Evolutionary conservation across 2,888 invertebrate genomes (phyloP), one percentile per base, ranked within the genome.

Genomic region (Zaprionus lineosus): DNA sequence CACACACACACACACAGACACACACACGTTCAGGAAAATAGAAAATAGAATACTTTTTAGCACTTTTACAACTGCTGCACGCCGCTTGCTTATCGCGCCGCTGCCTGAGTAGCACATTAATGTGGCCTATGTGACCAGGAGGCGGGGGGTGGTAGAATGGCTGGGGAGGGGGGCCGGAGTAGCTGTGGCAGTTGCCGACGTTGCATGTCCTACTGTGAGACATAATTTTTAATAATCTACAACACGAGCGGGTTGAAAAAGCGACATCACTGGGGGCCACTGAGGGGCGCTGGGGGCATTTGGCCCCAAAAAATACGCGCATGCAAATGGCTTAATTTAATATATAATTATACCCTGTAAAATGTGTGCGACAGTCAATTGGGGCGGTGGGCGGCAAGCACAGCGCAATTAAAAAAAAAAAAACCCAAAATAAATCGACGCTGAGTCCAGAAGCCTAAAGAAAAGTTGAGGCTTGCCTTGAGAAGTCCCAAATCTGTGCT

Each of bases 221-320:
- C 77, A 78, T 78, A 78, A 78, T 78, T 78, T 78, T 78, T 78
- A 78, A 78, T 78, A 78, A 78, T 78, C 77, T 78, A 78, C 77
- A 77, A 78, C 77, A 77, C 63, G 77, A 70, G 64, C 63, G 74
- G 67, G 75, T 59, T 52, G 53, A 63, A 53, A n/a, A 63, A 37
- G 63, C 58, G 63, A 24, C 66, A 43, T 50, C 51, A 31, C 67
- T 26, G 36, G 14, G 40, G 19, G 51, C 40, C 52, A 51, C n/a
- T n/a, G n/a, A n/a, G n/a, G n/a, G n/a, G 21, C 51, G 55, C 50
- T 48, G 28, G 18, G 59, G 33, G 31, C 9, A 56, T 26, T 43
- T 21, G n/a, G 33, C 39, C 48, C 59, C 46, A 44, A 59, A 60
- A 74, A 62, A 72, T 62, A 67, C 81, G 77, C 73, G 77, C 77